phyloP scores from a whole-genome alignment of 2,888 invertebrate genomes.

The Dolichopus griseipennis region DNA sequence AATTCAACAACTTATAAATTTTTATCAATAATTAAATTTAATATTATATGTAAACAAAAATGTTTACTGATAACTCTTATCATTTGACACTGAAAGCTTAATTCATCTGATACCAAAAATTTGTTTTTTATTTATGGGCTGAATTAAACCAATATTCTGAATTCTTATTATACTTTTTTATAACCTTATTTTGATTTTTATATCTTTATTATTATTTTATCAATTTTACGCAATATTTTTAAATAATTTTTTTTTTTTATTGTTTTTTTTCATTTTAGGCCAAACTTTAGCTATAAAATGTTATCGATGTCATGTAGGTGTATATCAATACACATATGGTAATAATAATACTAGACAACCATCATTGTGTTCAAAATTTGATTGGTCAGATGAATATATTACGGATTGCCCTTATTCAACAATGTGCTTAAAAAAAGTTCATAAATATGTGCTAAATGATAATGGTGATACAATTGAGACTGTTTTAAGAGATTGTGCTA shows the following conservation, averaged over 20 bases:
- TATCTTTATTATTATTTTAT: neutral
- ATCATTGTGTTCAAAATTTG: slow-evolving; percentile 66
- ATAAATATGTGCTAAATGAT: slow-evolving; percentile 51
- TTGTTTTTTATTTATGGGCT: too few species aligned
- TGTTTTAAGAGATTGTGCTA: slow-evolving; percentile 58
- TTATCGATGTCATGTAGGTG: slow-evolving; percentile 63
- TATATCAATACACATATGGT: slow-evolving; percentile 45
- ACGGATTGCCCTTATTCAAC: slow-evolving; percentile 73
- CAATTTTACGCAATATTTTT: neutral
- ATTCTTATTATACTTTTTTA: too few species aligned
- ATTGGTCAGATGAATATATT: slow-evolving; percentile 58
- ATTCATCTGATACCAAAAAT: too few species aligned
- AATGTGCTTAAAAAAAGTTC: slow-evolving; percentile 70
- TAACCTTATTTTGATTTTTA: too few species aligned
- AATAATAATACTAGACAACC: slow-evolving; percentile 47
- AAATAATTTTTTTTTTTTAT: neutral
- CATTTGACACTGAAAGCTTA: too few species aligned
- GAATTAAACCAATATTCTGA: too few species aligned
- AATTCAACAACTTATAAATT: too few species aligned
- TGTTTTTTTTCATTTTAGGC: slow-evolving; percentile 26
- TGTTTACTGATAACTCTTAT: too few species aligned
- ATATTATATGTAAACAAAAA: too few species aligned
- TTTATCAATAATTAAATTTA: too few species aligned
- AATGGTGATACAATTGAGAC: slow-evolving; percentile 46
- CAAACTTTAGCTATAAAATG: slow-evolving; percentile 51